A percentile compares a stretch with the other conserved stretches of the same genome.
phyloP scores from a whole-genome alignment of 1,140 invertebrate species.

The Teleopsis dalmanni region DNA sequence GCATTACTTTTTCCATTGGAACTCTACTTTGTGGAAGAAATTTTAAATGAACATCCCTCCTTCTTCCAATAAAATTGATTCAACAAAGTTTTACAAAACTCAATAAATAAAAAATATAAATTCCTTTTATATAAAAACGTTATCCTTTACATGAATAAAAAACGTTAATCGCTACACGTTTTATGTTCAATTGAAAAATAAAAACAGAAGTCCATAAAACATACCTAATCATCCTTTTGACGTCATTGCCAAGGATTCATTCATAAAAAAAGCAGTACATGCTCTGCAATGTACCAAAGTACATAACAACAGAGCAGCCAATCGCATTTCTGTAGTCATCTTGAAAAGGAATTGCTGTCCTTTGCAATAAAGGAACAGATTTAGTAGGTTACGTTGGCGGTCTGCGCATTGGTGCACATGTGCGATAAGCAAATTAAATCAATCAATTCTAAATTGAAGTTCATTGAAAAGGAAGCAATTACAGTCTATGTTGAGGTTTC shows the following conservation, averaged over 20 bases:
- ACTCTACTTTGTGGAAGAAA: too few relatives aligned
- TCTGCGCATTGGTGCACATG: constrained; percentile 36
- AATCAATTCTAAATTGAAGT: constrained; percentile 29
- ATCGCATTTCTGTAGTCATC: not conserved
- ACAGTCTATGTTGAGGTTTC: not conserved
- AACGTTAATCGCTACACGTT: too few relatives aligned
- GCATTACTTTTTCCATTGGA: too few relatives aligned
- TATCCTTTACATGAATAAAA: too few relatives aligned
- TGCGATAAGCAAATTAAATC: constrained; percentile 44
- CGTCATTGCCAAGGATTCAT: constrained; percentile 6
- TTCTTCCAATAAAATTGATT: too few relatives aligned
- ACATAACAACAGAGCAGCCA: not conserved
- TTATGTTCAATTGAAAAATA: not conserved
- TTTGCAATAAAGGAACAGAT: not conserved
- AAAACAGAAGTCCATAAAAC: not conserved
- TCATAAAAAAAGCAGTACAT: not conserved
- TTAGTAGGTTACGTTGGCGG: not conserved
- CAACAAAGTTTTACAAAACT: too few relatives aligned
- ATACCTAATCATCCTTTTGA: not conserved
- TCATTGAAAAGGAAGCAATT: constrained; percentile 17
- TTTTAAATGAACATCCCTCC: too few relatives aligned
- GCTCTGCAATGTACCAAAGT: not conserved
- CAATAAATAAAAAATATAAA: too few relatives aligned
- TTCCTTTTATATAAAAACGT: too few relatives aligned
- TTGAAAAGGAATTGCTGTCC: too few relatives aligned